Evolutionary conservation across 2,113 vertebrate genomes (phyloP).

Genomic region (Collichthys lucidus): DNA sequence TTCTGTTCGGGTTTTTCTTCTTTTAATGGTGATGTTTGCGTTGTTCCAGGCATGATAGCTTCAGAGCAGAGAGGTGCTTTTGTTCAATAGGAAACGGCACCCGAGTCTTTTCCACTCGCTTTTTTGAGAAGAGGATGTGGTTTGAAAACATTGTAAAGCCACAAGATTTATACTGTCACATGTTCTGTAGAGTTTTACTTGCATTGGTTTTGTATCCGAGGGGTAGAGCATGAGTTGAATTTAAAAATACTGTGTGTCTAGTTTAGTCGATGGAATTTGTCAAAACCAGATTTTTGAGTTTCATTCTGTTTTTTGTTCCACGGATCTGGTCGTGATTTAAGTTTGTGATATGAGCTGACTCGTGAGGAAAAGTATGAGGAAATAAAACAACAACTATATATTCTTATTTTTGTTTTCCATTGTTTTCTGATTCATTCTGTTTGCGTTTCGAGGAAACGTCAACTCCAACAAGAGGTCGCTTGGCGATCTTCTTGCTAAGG

Average conservation of each 20-base stretch:
- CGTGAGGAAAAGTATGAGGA: constrained; percentile 4
- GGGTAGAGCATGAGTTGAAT: constrained; percentile 8
- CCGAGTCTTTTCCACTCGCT: constrained; percentile 21
- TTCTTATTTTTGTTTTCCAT: not conserved
- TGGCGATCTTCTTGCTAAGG: constrained; percentile 37
- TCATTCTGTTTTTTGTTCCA: constrained; percentile 16
- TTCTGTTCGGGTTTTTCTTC: constrained; percentile 7
- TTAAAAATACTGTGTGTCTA: constrained; percentile 37
- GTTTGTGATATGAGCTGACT: constrained; percentile 44
- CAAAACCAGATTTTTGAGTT: constrained; percentile 34
- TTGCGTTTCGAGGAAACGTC: constrained; percentile 19
- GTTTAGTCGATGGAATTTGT: constrained; percentile 44
- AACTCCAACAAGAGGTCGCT: constrained; percentile 32
- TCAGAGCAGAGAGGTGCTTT: constrained; percentile 23
- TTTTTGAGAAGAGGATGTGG: constrained; percentile 66
- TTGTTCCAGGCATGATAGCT: constrained; percentile 28
- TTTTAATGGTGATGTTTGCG: constrained; percentile 16
- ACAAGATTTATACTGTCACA: constrained; percentile 22
- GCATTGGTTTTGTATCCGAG: constrained; percentile 20
- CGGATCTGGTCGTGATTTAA: constrained; percentile 32
- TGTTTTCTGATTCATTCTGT: constrained; percentile 17
- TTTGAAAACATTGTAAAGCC: constrained; percentile 36
- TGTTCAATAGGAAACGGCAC: constrained; percentile 23
- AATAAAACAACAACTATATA: not conserved
- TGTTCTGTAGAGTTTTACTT: constrained; percentile 4